Conservation (phyloP, 2,797 vertebrate genomes). For the Hydrolagus colliei region DNA sequence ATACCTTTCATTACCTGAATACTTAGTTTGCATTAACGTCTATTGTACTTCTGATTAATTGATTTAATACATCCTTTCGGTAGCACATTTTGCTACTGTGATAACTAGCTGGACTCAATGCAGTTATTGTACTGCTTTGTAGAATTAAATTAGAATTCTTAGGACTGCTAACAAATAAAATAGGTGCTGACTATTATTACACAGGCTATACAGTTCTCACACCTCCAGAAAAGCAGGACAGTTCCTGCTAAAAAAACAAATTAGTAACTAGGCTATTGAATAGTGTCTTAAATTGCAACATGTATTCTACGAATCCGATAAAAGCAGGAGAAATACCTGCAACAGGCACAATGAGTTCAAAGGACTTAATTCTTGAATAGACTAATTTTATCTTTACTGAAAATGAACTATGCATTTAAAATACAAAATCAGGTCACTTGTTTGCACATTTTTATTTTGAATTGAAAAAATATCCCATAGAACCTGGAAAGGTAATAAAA, state of each 20-base stretch:
- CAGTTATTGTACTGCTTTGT: too few relatives aligned
- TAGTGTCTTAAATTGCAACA: constrained; percentile 24
- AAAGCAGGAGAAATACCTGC: constrained; percentile 27
- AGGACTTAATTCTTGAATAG: constrained; percentile 28
- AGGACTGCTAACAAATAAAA: too few relatives aligned
- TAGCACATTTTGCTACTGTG: neutral
- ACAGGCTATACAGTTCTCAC: neutral
- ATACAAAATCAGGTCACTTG: constrained; percentile 30
- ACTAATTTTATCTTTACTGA: constrained; percentile 27
- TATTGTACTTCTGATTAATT: neutral
- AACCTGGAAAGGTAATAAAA: constrained; percentile 27
- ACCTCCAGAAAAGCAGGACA: neutral
- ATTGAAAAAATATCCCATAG: constrained; percentile 13
- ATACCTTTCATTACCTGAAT: neutral
- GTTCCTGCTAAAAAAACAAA: neutral
- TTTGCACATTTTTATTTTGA: constrained; percentile 26
- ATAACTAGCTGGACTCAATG: neutral
- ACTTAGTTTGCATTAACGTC: neutral
- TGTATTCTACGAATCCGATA: constrained; percentile 22
- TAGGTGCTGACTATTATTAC: too few relatives aligned
- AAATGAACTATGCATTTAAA: constrained; percentile 31
- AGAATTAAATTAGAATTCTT: too few relatives aligned
- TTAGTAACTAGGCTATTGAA: constrained; percentile 6
- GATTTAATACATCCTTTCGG: neutral
- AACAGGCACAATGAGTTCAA: constrained; percentile 29